Conservation (phyloP, 2,113 vertebrate genomes). For the Ciconia maguari region DNA sequence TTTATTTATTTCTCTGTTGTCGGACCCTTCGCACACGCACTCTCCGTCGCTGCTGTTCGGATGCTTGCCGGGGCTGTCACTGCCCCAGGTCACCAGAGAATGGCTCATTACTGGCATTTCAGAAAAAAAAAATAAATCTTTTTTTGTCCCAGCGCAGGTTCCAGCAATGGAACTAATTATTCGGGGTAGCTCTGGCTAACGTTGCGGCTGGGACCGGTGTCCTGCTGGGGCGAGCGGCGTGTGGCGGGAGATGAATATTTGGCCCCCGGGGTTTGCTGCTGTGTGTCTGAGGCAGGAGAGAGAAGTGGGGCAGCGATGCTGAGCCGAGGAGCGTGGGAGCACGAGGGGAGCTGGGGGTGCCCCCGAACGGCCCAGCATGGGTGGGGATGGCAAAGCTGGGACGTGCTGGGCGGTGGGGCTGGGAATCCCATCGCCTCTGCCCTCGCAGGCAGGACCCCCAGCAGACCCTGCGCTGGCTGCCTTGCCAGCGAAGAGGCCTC, state of each 20-base stretch:
- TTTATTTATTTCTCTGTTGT: not conserved
- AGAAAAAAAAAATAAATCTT: not conserved
- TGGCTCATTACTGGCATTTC: not conserved
- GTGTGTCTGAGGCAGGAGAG: not conserved
- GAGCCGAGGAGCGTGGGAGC: not conserved
- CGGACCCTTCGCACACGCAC: rapidly evolving
- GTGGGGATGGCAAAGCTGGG: not conserved
- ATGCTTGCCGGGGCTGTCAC: not conserved
- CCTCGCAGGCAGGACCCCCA: not conserved
- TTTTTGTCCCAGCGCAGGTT: not conserved
- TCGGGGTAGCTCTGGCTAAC: not conserved
- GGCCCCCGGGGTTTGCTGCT: not conserved
- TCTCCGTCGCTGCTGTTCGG: not conserved
- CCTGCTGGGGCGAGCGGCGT: rapidly evolving
- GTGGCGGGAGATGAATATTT: not conserved
- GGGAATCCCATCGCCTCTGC: not conserved
- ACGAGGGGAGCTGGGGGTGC: not conserved
- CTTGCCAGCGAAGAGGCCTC: not conserved
- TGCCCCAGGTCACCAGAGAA: not conserved
- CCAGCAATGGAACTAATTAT: not conserved
- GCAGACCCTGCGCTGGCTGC: not conserved
- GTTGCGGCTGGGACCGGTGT: rapidly evolving
- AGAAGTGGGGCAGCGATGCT: not conserved
- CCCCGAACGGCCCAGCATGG: rapidly evolving
- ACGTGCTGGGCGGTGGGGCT: not conserved